Conservation (phyloP, 2,888 invertebrate genomes). For the Lottia gigantea region DNA sequence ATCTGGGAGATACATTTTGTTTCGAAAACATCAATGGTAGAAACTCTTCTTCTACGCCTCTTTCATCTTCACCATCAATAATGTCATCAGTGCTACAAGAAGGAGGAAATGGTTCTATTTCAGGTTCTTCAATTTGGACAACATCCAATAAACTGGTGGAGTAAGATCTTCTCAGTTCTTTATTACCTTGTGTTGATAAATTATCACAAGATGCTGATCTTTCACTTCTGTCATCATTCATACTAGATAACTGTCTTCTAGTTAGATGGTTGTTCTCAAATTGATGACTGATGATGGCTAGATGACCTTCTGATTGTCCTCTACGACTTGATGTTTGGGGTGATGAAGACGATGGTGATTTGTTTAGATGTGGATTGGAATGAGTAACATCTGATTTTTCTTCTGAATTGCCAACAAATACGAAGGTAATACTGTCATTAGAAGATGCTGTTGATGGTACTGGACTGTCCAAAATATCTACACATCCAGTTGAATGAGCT, state of each 20-base stretch:
- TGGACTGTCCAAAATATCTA: conserved; percentile 37
- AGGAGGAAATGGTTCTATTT: conserved; percentile 30
- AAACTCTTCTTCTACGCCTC: neutral
- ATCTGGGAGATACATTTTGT: neutral
- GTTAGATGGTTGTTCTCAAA: conserved; percentile 36
- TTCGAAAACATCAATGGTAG: neutral
- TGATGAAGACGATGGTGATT: neutral
- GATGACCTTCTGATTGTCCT: conserved; percentile 13
- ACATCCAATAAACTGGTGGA: conserved; percentile 47
- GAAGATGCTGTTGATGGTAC: conserved; percentile 8
- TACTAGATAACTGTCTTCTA: conserved; percentile 43
- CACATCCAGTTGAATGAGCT: conserved; percentile 43
- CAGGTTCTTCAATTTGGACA: conserved; percentile 31
- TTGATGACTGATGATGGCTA: conserved; percentile 8
- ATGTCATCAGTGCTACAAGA: neutral
- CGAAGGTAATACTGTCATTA: conserved; percentile 55
- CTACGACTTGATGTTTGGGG: conserved; percentile 12
- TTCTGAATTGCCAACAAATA: conserved; percentile 44
- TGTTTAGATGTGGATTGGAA: neutral
- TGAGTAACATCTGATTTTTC: conserved; percentile 16
- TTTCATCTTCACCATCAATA: neutral
- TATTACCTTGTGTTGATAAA: conserved; percentile 31
- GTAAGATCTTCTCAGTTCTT: conserved; percentile 37
- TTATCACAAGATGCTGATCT: conserved; percentile 52
- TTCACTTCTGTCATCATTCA: conserved; percentile 45